Conservation (phyloP, 2,888 invertebrate species). For the Epirrhoe tristata region DNA sequence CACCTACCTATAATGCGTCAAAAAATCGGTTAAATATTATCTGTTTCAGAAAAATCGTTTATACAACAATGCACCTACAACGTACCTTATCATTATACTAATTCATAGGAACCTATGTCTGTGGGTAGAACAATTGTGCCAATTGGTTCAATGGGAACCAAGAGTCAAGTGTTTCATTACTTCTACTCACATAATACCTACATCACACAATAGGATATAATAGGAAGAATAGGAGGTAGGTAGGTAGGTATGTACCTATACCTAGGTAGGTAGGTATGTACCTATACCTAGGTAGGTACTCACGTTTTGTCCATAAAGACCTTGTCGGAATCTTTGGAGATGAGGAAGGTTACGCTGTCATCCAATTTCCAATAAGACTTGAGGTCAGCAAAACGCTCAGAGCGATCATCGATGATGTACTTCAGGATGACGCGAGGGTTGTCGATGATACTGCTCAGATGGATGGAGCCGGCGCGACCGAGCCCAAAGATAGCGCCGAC, state of each 20-base stretch:
- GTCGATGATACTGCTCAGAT: constrained; percentile 76
- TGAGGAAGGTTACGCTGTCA: constrained; percentile 73
- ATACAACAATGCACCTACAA: background rate
- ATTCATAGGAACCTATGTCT: too few species aligned
- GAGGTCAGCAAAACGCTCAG: constrained; percentile 71
- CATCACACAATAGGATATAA: too few species aligned
- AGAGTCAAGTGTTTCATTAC: background rate
- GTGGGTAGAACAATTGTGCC: constrained; percentile 25
- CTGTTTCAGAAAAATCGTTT: too few species aligned
- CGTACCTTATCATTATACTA: constrained; percentile 1
- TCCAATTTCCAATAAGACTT: constrained; percentile 80
- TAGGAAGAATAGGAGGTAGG: too few species aligned
- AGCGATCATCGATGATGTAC: constrained; percentile 85
- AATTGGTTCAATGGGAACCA: constrained; percentile 8
- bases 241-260: too few species aligned
- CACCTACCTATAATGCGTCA: too few species aligned
- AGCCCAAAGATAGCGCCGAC: constrained; percentile 85
- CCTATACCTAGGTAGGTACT: too few species aligned
- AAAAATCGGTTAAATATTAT: too few species aligned
- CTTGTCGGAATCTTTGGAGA: constrained; percentile 72
- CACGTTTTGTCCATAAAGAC: constrained; percentile 85
- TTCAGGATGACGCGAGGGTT: constrained; percentile 80
- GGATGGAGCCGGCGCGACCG: constrained; percentile 87
- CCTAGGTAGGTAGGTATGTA: too few species aligned
- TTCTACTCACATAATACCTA: too few species aligned